Base-by-base conservation (phyloP, 2,888 invertebrate species). In the Drosophila lacicola region DNA sequence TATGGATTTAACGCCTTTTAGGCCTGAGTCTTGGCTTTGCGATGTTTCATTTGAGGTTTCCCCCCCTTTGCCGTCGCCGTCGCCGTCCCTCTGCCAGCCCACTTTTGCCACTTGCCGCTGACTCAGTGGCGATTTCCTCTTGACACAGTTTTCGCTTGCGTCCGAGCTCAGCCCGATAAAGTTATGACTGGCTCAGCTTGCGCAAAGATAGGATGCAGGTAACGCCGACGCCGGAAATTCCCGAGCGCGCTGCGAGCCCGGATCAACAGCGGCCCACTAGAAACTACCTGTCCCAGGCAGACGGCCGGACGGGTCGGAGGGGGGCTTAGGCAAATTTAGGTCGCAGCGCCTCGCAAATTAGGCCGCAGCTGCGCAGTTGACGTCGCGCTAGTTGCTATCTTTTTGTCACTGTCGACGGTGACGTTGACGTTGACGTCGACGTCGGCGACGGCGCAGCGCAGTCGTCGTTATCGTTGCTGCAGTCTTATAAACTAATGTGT, bases 401-500 rank as follows among this genome's bases (percentile, higher is more conserved):
- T 36, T 36, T 36, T 36, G 29, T 29, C 29, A 29, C 5, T 34
- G 63, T n/a, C 19, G 45, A 8, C 29, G 62, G 19, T 45, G 19
- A 4, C 45, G 71, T 46, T 49, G 25, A 2, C 19, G 17, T 41
- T 57, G 46, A 37, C 14, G 63, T 25, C 69, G 46, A 37, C 14
- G 63, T 25, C 69, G 44, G 17, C 46, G 45, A 33, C 62, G 25
- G 6, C 45, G 68, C 61, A 50, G 29, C 50, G 67, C 29, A 42
- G 19, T 21, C 60, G 49, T 19, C 25, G 66, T 37, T 46, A 50
- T 51, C 61, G 36, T 19, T 21, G 46, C 53, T 56, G 66, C 70
- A 57, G 74, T 72, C 88, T 89, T 89, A 88, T 88, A 86, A 89
- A 89, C 89, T 85, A 88, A 88, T 82, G 82, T 78, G 74, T 82